Percentiles rank a stretch among this genome's conserved stretches.
Evolutionary conservation across 2,797 vertebrate genomes (phyloP).

Genomic region (Geotrypetes seraphini): DNA sequence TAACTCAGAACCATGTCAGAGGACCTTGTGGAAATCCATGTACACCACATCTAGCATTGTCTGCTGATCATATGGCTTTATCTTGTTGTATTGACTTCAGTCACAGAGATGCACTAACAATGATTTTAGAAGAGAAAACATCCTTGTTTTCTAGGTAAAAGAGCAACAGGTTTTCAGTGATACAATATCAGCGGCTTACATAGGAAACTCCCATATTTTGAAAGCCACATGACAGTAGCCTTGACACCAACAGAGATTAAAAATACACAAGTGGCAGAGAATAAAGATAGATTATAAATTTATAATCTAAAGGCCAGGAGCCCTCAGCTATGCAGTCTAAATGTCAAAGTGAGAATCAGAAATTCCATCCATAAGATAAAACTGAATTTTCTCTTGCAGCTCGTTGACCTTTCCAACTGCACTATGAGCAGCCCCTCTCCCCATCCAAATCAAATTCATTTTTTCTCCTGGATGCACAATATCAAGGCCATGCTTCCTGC

Average conservation of each 20-base stretch:
- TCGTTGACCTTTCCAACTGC: slow-evolving; percentile 30
- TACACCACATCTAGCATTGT: too few species aligned
- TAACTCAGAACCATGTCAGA: too few species aligned
- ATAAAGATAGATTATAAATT: slow-evolving; percentile 6
- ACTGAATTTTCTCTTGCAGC: slow-evolving; percentile 15
- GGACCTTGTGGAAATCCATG: too few species aligned
- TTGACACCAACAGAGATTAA: too few species aligned
- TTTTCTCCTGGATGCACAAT: too few species aligned
- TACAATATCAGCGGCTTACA: too few species aligned
- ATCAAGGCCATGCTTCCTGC: slow-evolving; percentile 39
- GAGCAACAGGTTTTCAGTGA: too few species aligned
- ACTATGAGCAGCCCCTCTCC: slow-evolving; percentile 8
- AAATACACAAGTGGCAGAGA: slow-evolving; percentile 4
- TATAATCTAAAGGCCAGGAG: slow-evolving; percentile 1
- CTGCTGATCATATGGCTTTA: too few species aligned
- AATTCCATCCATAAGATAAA: slow-evolving; percentile 11
- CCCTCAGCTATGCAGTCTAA: slow-evolving; percentile 21
- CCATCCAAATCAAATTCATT: slow-evolving; percentile 8
- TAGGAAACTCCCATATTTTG: too few species aligned
- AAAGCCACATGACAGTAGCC: too few species aligned
- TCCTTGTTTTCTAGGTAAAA: slow-evolving; percentile 8
- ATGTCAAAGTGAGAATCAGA: slow-evolving; percentile 1
- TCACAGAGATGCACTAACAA: neutral
- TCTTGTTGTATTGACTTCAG: too few species aligned
- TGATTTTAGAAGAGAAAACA: neutral